Evolutionary conservation across 2,888 invertebrate genomes (phyloP), one percentile per base, ranked within the genome.

Genomic region (Drosophila melanosoma): DNA sequence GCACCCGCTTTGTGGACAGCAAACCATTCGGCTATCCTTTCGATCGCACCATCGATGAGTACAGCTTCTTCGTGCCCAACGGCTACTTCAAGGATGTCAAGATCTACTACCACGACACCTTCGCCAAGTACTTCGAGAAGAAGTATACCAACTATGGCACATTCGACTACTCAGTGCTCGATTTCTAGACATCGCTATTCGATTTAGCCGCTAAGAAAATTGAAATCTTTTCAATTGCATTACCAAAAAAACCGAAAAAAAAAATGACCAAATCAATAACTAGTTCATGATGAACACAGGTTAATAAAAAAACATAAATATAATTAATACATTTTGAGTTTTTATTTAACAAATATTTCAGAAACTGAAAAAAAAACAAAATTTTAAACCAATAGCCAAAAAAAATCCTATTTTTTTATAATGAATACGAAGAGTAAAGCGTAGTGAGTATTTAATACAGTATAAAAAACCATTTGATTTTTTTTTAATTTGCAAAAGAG

Each of bases 21-120:
- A 94, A 94, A 91, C 94, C 96, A 53, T 94, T 95, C 86, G 96
- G 96, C 62, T 97, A 95, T 94, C 97, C 97, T 73, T 94, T 97
- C 90, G 96, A 97, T 91, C 95, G 96, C 81, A 93, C 94, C 29
- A 94, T 96, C 86, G 94, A 95, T 52, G 93, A 95, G 53, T 93
- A 93, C 57, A 94, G 93, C 73, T 96, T 95, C 94, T 94, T 94
- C 79, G 95, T 95, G 23, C 94, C 96, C 48, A 96, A 96, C 93
- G 95, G 95, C 93, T 94, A 94, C 92, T 95, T 95, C 91, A 94
- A 95, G 80, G 95, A 96, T 82, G 94, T 95, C 7, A 93, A 94
- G 78, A 94, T 96, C 87, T 96, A 94, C 94, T 95, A 96, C 93
- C 94, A 94, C 84, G 94, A 94, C 57, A 92, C 94, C 52, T 85